phyloP scores from a whole-genome alignment of 2,797 vertebrate species.

The Lepus oiostolus region DNA sequence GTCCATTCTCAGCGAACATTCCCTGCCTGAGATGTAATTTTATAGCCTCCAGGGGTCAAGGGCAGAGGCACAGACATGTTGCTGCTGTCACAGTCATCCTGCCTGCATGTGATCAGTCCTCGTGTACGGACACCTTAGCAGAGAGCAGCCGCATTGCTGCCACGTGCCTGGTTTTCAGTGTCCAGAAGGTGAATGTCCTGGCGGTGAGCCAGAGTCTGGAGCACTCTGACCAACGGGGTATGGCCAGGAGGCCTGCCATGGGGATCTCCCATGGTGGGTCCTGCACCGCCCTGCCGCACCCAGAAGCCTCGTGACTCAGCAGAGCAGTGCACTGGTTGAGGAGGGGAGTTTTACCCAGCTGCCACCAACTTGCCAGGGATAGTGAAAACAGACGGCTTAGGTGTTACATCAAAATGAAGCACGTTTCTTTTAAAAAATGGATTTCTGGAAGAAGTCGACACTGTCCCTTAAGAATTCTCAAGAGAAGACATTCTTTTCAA shows the following conservation, averaged over 20 bases:
- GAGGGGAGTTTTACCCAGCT: not conserved
- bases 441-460: constrained; percentile 64
- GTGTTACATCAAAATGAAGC: constrained; percentile 36
- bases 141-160: not conserved
- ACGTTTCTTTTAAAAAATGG: not conserved
- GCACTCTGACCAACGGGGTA: not conserved
- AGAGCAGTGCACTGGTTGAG: not conserved
- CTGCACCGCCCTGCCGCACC: not conserved
- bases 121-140: not conserved
- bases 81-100: not conserved
- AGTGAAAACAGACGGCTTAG: not conserved
- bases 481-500: constrained; percentile 2
- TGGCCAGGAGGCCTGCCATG: not conserved
- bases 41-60: not conserved
- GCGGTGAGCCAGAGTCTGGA: not conserved
- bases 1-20: not conserved
- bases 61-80: not conserved
- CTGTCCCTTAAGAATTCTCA: constrained; percentile 46
- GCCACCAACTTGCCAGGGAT: not conserved
- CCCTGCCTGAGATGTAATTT: not conserved
- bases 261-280: not conserved
- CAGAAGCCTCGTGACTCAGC: not conserved
- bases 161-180: not conserved
- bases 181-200: not conserved
- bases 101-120: not conserved